Base-by-base conservation (phyloP, 1,140 invertebrate species). In the Potamilus streckersoni region DNA sequence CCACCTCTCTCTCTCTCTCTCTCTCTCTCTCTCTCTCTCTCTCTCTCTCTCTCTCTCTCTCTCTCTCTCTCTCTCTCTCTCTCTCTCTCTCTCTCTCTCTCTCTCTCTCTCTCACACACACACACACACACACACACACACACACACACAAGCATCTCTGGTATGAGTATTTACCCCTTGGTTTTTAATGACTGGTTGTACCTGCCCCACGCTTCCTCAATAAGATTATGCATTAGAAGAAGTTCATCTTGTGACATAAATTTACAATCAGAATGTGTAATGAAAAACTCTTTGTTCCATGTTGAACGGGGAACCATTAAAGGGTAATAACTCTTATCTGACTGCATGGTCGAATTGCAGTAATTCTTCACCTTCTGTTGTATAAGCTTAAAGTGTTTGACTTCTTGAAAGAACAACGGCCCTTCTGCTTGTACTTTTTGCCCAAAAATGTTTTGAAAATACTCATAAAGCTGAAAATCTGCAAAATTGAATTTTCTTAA, bases 401-500 rank as follows among this genome's bases (percentile, higher is more conserved):
- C 77, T 76, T 86, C 86, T 19, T 81, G 58, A n/a, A 55, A 23
- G 56, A 86, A 83, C 38, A 81, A 79, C 11, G 71, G 16, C 2
- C 80, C 76, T 20, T 80, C 71, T 62, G 74, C 23, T 23, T 70
- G 62, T 16, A 87, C 19, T 62, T 79, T 75, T 31, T 65, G 65
- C 23, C 66, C 14, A 65, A 86, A 82, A 23, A 73, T 80, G n/a
- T 31, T 67, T 19, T 69, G 38, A 74, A 84, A 85, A 74, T 80
- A 73, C 2, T 80, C 67, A 63, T 87, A 87, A 13, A 87, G 69
- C n/a, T 71, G 71, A 62, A 85, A 83, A 67, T 87, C 86, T 1
- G 82, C 80, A 57, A 77, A 67, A 57, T 80, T 74, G 67, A 79
- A 79, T 16, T 81, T 65, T 55, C 56, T 69, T 15, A 85, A 78